Evolutionary conservation across 2,888 invertebrate genomes (phyloP).

Genomic region (Prenolepis imparis): DNA sequence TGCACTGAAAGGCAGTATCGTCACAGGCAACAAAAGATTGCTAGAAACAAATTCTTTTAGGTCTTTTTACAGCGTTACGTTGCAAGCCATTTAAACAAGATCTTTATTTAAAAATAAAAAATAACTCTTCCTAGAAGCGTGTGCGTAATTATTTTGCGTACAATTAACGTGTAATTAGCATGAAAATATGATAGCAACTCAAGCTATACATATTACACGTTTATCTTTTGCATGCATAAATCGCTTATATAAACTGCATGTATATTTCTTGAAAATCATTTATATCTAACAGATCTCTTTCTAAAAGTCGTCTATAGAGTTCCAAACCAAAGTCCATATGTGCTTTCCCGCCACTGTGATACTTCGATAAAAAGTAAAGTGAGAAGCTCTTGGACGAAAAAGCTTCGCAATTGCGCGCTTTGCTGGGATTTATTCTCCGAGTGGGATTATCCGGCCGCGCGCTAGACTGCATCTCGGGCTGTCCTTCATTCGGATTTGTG

Average conservation of each 20-base stretch:
- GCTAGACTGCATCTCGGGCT: conserved; percentile 11
- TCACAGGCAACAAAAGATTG: not conserved
- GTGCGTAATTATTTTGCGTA: not conserved
- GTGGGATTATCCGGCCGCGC: conserved; percentile 10
- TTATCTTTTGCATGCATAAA: not conserved
- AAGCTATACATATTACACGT: not conserved
- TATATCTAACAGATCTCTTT: not conserved
- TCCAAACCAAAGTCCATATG: not conserved
- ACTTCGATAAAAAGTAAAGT: not conserved
- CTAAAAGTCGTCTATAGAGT: not conserved
- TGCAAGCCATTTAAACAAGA: not conserved
- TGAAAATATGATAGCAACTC: not conserved
- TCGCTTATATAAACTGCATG: not conserved
- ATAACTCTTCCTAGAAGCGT: not conserved
- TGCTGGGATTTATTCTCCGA: conserved; percentile 22
- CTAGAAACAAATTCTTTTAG: not conserved
- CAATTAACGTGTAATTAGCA: not conserved
- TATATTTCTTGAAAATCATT: not conserved
- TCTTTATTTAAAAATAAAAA: conserved; percentile 8
- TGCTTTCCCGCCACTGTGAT: not conserved
- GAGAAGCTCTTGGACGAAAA: conserved; percentile 4
- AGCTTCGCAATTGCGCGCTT: not conserved
- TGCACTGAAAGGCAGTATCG: not conserved
- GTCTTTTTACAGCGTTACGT: not conserved
- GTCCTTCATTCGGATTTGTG: conserved; percentile 26